Evolutionary conservation across 2,888 invertebrate species (phyloP).

Genomic region (Carpatolechia fugitivella): DNA sequence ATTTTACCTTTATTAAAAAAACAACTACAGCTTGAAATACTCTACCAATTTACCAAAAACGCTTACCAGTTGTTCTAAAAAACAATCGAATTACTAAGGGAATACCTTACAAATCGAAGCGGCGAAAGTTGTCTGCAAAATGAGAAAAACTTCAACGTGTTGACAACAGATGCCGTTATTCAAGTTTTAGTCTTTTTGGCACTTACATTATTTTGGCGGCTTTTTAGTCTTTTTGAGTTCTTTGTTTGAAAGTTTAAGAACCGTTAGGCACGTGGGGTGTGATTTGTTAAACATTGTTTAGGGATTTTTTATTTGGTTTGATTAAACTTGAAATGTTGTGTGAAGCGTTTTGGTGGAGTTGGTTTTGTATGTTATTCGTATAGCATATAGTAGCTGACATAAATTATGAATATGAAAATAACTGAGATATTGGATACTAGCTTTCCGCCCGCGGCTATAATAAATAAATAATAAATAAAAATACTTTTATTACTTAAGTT

Average conservation of each 20-base stretch:
- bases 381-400: too few relatives aligned
- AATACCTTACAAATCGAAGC: background rate
- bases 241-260: background rate
- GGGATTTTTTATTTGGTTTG: background rate
- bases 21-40: background rate
- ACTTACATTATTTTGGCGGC: background rate
- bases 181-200: background rate
- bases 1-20: too few relatives aligned
- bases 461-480: too few relatives aligned
- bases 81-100: background rate
- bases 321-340: background rate
- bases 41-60: background rate
- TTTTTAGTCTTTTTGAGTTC: background rate
- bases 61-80: background rate
- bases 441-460: too few relatives aligned
- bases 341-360: too few relatives aligned
- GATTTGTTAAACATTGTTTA: background rate
- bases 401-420: too few relatives aligned
- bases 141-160: background rate
- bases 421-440: too few relatives aligned
- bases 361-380: too few relatives aligned
- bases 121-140: background rate
- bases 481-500: too few relatives aligned
- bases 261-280: slow-evolving; percentile 2
- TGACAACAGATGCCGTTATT: slow-evolving; percentile 6